Evolutionary conservation across 2,888 invertebrate species (phyloP).

Genomic region (Drosophila mayaguana): DNA sequence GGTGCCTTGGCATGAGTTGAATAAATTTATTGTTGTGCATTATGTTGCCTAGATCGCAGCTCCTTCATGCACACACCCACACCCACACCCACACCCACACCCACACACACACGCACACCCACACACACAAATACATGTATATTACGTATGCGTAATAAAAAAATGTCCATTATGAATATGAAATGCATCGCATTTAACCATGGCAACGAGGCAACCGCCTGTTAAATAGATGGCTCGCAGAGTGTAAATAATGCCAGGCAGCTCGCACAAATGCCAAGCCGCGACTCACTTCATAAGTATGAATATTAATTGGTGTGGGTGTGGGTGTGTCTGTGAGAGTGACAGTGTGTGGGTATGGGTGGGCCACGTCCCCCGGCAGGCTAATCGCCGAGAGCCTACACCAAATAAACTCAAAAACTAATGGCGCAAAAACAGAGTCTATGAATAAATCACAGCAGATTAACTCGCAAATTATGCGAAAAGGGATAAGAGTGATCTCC

Average conservation of each 20-base stretch:
- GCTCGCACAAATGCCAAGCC: conserved; percentile 21
- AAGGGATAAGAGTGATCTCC: conserved; percentile 57
- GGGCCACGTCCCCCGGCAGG: conserved; percentile 30
- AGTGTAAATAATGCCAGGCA: conserved; percentile 50
- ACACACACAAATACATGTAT: background rate
- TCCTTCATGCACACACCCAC: conserved; percentile 24
- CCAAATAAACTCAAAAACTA: conserved; percentile 71
- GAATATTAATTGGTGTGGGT: conserved; percentile 70
- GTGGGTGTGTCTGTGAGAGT: background rate
- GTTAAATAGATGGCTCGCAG: conserved; percentile 42
- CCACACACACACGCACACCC: background rate
- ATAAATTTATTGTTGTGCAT: conserved; percentile 80
- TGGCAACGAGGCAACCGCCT: conserved; percentile 19
- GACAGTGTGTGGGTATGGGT: conserved; percentile 18
- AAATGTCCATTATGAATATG: conserved; percentile 75
- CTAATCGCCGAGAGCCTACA: conserved; percentile 10
- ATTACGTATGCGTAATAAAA: conserved; percentile 31
- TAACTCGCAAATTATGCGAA: conserved; percentile 75
- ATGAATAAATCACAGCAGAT: conserved; percentile 81
- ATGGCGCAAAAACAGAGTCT: conserved; percentile 73
- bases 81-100: background rate
- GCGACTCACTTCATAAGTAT: conserved; percentile 60
- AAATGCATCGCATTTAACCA: conserved; percentile 69
- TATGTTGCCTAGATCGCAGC: conserved; percentile 61
- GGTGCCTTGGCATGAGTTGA: conserved; percentile 68